Evolutionary conservation across 2,113 vertebrate genomes (phyloP), one percentile per base, ranked within the genome.

Genomic region (Scomber scombrus): DNA sequence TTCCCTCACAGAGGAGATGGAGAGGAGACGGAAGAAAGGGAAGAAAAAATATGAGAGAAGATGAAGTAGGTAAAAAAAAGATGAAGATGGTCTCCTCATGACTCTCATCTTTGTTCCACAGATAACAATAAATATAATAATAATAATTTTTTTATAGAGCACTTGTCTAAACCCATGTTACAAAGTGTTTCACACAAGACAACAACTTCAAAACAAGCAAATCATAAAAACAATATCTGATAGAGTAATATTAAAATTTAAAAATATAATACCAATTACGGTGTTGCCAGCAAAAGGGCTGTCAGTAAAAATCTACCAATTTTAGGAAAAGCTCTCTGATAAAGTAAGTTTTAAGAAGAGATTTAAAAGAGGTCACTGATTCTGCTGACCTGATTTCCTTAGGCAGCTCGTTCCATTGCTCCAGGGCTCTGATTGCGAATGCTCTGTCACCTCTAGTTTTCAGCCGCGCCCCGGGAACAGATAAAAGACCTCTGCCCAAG

Each of bases 71-170:
- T 26, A 26, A 40, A 40, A 72, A 69, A 78, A 75, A 75, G 29
- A 71, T 55, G 9, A 77, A 68, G 26, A 71, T 34, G 50, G 31
- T 78, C 69, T 75, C 54, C 43, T 71, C 61, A 31, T 5, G 49
- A 66, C 60, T 65, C 45, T 75, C 72, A 51, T 80, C 64, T 52
- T 31, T 58, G 78, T 19, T 84, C 34, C 67, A 84, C 76, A 81
- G 34, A 11, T n/a, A 60, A 34, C 18, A 18, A 18, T n/a, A 40
- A 9, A 3, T n/a, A n/a, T 58, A 34, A 31, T 57, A 15, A 57
- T 58, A 31, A 16, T 31, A 34, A 34, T 40, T 9, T 40, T 9
- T 40, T 40, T 40, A 40, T 40, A 40, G 34, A 40, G 16, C 3
- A n/a, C 29, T 4, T 16, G n/a, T 61, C 2, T 11, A 19, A 61